Evolutionary conservation across 2,113 vertebrate genomes (phyloP), one percentile per base, ranked within the genome.

Genomic region (Corythornis cristatus): DNA sequence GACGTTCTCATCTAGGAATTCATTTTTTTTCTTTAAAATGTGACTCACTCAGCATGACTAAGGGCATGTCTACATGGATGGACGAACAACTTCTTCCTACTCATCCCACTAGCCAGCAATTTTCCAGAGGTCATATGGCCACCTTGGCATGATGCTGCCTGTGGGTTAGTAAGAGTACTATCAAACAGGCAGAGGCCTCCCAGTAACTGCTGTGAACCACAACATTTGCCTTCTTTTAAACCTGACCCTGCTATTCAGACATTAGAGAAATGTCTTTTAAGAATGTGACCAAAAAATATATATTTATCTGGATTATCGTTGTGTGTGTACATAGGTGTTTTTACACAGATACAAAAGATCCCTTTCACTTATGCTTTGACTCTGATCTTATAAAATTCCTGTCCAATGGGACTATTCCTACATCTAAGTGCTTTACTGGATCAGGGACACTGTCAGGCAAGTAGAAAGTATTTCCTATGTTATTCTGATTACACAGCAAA

Each of bases 11-110:
- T 84, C 66, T 45, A 94, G 58, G 77, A 95, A 90, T 94, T 92
- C 29, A 3, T 11, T 7, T 51, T 92, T 88, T 86, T 87, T 54
- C 53, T 42, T 75, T 75, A 62, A 92, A 86, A 87, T 89, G 37
- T 94, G 89, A 95, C 93, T 95, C 96, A 95, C 46, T 70, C 79
- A 74, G 83, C 68, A 86, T 96, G 96, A 96, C 90, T 91, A 91
- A 91, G 90, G 83, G 37, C 72, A 93, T 80, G 88, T 77, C 85
- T 93, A 86, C 90, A 96, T 83, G 83, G 92, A 93, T 93, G 90
- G 90, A 86, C 12, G 1, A 90, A 77, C 28, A 80, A 31, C 46
- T 86, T 75, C 82, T 89, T 91, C 65, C 84, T 51, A 64, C 79
- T 95, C 67, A 67, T 66, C 40, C 20, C 29, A 77, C 11, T 40